These are phyloP conservation scores for Potamilus streckersoni DNA, from an alignment of 1,140 invertebrate species.

Conservation along the genomic window DNA sequence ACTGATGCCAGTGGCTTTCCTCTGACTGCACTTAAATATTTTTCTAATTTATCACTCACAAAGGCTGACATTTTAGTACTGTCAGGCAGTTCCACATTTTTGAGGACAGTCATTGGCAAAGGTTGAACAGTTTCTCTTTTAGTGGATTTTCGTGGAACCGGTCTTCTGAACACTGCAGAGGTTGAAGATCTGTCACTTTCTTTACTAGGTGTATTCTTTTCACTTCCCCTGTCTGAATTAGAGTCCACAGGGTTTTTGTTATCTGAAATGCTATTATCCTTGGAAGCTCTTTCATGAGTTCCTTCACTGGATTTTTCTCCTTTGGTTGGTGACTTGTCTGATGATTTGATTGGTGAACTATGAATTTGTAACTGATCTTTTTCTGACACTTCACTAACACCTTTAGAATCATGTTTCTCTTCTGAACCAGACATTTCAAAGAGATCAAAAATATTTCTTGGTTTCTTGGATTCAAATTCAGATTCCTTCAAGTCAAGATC, in stretches of 20 bases:
- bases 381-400: too few relatives aligned
- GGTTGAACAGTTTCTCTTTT: slow-evolving; percentile 30
- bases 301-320: not conserved
- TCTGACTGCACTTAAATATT: slow-evolving; percentile 26
- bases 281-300: not conserved
- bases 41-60: slow-evolving; percentile 39
- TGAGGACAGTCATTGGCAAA: slow-evolving; percentile 22
- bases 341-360: too few relatives aligned
- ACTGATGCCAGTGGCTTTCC: not conserved
- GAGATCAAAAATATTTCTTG: too few relatives aligned
- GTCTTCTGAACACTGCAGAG: not conserved
- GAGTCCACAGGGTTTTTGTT: not conserved
- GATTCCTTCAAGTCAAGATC: too few relatives aligned
- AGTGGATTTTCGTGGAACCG: not conserved
- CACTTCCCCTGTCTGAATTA: not conserved
- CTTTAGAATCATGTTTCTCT: too few relatives aligned
- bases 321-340: too few relatives aligned
- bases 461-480: too few relatives aligned
- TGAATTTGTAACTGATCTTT: too few relatives aligned
- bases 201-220: not conserved
- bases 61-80: slow-evolving; percentile 36
- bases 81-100: slow-evolving; percentile 16
- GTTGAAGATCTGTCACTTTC: slow-evolving; percentile 4
- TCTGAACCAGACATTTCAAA: too few relatives aligned
- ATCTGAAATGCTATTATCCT: not conserved